Evolutionary conservation across 2,113 vertebrate species (phyloP).

Genomic region (Xyliphius kryptos): DNA sequence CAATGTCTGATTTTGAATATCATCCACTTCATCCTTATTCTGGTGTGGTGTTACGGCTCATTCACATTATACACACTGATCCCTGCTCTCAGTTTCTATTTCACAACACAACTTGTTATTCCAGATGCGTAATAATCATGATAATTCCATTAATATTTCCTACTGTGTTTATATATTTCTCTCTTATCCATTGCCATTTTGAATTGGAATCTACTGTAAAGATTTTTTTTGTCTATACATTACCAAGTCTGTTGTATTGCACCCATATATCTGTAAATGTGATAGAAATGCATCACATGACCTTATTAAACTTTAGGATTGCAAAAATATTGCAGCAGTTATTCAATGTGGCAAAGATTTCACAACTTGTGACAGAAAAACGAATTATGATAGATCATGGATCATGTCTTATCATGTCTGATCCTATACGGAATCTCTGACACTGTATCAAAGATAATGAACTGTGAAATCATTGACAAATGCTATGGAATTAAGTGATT

Average conservation of each 20-base stretch:
- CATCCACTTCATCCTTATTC: conserved; percentile 8
- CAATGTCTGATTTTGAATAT: background rate
- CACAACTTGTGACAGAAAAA: conserved; percentile 13
- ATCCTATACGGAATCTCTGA: conserved; percentile 7
- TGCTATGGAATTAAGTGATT: background rate
- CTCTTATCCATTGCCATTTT: background rate
- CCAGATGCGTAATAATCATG: background rate
- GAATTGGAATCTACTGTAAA: conserved; percentile 5
- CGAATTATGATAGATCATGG: conserved; percentile 9
- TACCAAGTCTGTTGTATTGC: background rate
- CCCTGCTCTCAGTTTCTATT: background rate
- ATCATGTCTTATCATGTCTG: conserved; percentile 24
- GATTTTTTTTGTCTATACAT: background rate
- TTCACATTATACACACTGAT: conserved; percentile 14
- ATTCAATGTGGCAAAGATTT: conserved; percentile 17
- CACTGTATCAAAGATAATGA: conserved; percentile 7
- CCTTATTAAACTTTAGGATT: conserved; percentile 16
- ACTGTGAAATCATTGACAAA: background rate
- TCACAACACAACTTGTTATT: background rate
- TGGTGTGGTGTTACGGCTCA: background rate
- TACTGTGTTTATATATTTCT: conserved; percentile 14
- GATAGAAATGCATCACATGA: conserved; percentile 17
- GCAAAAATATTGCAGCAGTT: conserved; percentile 21
- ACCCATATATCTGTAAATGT: background rate
- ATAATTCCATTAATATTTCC: conserved; percentile 8